phyloP scores from a whole-genome alignment of 1,140 invertebrate species.

The Mycetomoellerius zeteki region DNA sequence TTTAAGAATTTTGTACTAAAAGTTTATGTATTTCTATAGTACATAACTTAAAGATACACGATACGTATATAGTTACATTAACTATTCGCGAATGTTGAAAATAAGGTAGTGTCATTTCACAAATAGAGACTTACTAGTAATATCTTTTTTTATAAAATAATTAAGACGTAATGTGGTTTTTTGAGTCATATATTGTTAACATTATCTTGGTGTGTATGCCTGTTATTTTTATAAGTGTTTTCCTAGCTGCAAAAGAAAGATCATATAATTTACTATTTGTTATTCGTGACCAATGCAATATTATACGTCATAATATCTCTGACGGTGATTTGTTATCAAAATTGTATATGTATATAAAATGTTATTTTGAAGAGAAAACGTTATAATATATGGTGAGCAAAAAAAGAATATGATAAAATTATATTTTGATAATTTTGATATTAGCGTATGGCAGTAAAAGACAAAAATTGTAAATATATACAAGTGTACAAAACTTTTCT shows the following conservation, averaged over 20 bases:
- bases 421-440: constrained; percentile 47
- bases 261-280: constrained; percentile 40
- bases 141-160: constrained; percentile 38
- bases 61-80: constrained; percentile 56
- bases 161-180: constrained; percentile 38
- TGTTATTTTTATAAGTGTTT: constrained; percentile 66
- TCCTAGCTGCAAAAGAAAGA: constrained; percentile 43
- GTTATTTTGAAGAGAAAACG: neutral
- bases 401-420: neutral
- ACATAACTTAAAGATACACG: constrained; percentile 30
- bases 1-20: constrained; percentile 39
- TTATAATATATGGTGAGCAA: neutral
- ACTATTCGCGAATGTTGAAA: constrained; percentile 55
- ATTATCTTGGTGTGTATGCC: constrained; percentile 61
- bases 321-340: constrained; percentile 53
- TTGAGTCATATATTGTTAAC: constrained; percentile 64
- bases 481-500: constrained; percentile 55
- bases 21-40: constrained; percentile 10
- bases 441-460: constrained; percentile 31
- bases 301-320: constrained; percentile 12
- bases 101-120: constrained; percentile 46
- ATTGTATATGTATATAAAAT: neutral
- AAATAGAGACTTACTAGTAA: constrained; percentile 29
- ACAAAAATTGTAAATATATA: constrained; percentile 71
- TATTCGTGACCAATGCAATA: constrained; percentile 16